Percentiles rank a stretch among this genome's conserved stretches.
Conservation (phyloP, 2,113 vertebrate species). For the Leuciscus idus region DNA sequence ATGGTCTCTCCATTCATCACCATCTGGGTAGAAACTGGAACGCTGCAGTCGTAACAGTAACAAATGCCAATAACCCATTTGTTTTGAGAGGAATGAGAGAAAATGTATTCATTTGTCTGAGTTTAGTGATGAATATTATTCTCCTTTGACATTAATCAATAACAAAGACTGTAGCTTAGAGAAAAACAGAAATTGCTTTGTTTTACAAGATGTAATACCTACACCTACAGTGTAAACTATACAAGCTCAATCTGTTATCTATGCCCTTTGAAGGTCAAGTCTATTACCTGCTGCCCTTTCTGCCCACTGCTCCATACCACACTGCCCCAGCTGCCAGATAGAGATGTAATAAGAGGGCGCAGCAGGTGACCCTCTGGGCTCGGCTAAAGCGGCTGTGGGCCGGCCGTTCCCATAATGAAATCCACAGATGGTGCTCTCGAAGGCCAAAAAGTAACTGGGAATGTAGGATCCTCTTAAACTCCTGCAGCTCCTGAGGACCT, state of each 20-base stretch:
- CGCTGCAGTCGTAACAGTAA: slow-evolving; percentile 58
- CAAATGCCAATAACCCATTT: neutral
- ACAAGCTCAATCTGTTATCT: neutral
- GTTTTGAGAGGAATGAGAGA: neutral
- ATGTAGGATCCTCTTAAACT: slow-evolving; percentile 71
- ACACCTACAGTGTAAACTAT: neutral
- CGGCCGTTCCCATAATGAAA: slow-evolving; percentile 78
- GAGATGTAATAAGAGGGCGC: slow-evolving; percentile 73
- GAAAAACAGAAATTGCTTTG: slow-evolving; percentile 19
- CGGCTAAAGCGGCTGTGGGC: slow-evolving; percentile 76
- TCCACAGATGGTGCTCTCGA: slow-evolving; percentile 79
- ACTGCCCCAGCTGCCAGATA: slow-evolving; percentile 73
- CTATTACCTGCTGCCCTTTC: slow-evolving; percentile 65
- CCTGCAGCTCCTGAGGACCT: slow-evolving; percentile 78
- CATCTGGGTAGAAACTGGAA: slow-evolving; percentile 67
- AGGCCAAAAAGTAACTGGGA: slow-evolving; percentile 77
- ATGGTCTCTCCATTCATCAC: slow-evolving; percentile 69
- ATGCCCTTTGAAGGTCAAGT: slow-evolving; percentile 18
- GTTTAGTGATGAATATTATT: neutral
- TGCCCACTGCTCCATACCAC: slow-evolving; percentile 78
- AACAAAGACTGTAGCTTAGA: slow-evolving; percentile 2
- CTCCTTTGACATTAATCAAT: neutral
- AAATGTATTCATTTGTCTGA: neutral
- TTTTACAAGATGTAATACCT: slow-evolving; percentile 6
- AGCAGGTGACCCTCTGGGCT: slow-evolving; percentile 78